Percentiles rank a stretch among this genome's conserved stretches.
Evolutionary conservation across 2,888 invertebrate species (phyloP).

Genomic region (Drosophila kokeensis): DNA sequence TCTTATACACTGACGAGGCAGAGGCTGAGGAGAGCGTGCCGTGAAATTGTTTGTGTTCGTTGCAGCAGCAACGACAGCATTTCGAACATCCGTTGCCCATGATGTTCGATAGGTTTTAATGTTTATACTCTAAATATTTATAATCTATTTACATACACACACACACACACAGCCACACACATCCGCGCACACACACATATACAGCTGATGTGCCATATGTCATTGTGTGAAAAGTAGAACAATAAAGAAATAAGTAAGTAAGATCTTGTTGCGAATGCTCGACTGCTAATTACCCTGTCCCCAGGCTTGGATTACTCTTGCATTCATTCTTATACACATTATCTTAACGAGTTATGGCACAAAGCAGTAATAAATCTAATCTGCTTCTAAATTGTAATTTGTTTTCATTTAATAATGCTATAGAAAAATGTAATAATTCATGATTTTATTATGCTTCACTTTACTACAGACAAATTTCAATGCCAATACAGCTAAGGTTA

Average conservation of each 20-base stretch:
- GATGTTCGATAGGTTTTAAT: slow-evolving; percentile 40
- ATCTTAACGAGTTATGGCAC: not conserved
- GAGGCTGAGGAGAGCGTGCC: slow-evolving; percentile 84
- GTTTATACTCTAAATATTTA: slow-evolving; percentile 40
- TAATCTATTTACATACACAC: slow-evolving; percentile 34
- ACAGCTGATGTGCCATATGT: slow-evolving; percentile 18
- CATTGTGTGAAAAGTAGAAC: slow-evolving; percentile 18
- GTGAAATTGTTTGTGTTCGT: slow-evolving; percentile 82
- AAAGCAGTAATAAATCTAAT: not conserved
- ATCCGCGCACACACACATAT: slow-evolving; percentile 4
- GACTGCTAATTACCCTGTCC: no score
- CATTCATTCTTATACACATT: not conserved
- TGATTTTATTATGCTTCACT: not conserved
- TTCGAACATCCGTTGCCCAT: slow-evolving; percentile 85
- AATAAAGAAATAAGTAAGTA: slow-evolving; percentile 1
- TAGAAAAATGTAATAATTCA: not conserved
- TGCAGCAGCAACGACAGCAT: slow-evolving; percentile 83
- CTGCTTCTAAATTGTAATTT: not conserved
- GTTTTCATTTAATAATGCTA: not conserved
- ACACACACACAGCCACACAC: slow-evolving; percentile 7
- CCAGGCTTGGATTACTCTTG: not conserved
- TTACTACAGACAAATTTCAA: not conserved
- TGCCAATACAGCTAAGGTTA: not conserved
- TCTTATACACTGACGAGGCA: slow-evolving; percentile 84
- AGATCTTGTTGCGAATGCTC: no score